These are phyloP conservation scores for Eupithecia subumbrata DNA, from an alignment of 2,888 invertebrate species.

Conservation along the genomic window DNA sequence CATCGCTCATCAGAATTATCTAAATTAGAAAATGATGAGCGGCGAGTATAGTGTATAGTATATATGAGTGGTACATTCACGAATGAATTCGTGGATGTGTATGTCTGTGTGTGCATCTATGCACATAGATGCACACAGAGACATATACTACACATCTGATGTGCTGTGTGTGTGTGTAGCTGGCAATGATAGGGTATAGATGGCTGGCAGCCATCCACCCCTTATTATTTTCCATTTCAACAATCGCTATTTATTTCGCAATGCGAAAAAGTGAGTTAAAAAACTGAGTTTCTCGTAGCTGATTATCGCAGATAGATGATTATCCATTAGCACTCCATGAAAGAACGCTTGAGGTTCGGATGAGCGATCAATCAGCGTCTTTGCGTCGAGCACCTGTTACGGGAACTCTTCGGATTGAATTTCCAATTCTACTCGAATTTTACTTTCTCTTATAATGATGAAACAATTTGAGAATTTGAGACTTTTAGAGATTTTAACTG, in stretches of 20 bases:
- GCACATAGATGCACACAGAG: not conserved
- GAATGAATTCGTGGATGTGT: too few species aligned
- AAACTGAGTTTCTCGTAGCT: not conserved
- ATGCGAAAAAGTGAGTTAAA: not conserved
- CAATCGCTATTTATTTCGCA: not conserved
- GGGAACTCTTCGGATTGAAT: conserved; percentile 54
- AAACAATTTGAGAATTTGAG: conserved; percentile 23
- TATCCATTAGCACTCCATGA: conserved; percentile 20
- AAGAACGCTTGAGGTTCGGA: conserved; percentile 21
- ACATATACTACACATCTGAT: not conserved
- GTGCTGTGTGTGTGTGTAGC: too few species aligned
- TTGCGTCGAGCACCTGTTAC: conserved; percentile 45
- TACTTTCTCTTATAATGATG: conserved; percentile 29
- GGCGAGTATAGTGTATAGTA: too few species aligned
- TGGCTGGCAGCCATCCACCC: not conserved
- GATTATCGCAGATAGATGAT: conserved; percentile 13
- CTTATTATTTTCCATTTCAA: not conserved
- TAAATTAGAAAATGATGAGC: too few species aligned
- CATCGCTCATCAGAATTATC: too few species aligned
- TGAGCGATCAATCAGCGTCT: conserved; percentile 39
- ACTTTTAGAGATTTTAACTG: not conserved
- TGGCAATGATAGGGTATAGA: too few species aligned
- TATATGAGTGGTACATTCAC: too few species aligned
- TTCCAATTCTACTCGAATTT: conserved; percentile 50
- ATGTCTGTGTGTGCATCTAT: too few species aligned